These are phyloP conservation scores for Danaus melanippus DNA, from an alignment of 1,140 invertebrate genomes.

Conservation along the genomic window DNA sequence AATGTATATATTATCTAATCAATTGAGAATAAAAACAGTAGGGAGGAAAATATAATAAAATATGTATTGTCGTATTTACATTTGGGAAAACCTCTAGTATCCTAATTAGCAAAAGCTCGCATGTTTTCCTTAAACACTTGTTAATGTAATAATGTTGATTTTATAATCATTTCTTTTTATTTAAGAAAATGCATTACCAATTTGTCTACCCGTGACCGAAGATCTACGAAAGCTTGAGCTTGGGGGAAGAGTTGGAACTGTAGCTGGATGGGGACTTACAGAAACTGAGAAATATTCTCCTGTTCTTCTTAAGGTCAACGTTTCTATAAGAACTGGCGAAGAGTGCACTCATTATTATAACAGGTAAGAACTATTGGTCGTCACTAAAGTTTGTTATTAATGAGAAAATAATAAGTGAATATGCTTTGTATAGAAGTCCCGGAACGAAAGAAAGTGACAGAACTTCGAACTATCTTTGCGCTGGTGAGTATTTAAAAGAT, in stretches of 20 bases:
- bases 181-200: conserved; percentile 22
- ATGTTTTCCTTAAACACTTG: too few species aligned
- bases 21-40: too few species aligned
- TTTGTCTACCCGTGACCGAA: conserved; percentile 23
- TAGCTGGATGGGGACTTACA: conserved; percentile 27
- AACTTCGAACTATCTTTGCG: conserved; percentile 21
- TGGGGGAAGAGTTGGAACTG: conserved; percentile 10
- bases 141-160: too few species aligned
- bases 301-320: conserved; percentile 17
- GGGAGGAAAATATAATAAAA: too few species aligned
- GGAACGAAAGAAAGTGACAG: background rate
- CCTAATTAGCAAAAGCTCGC: too few species aligned
- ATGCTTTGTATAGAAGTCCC: conserved; percentile 2
- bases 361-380: conserved; percentile 10
- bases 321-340: conserved; percentile 9
- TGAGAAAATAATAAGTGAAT: too few species aligned
- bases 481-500: conserved; percentile 18
- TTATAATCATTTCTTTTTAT: too few species aligned
- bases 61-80: too few species aligned
- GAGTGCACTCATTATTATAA: conserved; percentile 15
- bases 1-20: too few species aligned
- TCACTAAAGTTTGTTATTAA: background rate
- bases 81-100: too few species aligned
- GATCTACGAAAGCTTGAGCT: conserved; percentile 12
- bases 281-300: conserved; percentile 16